Evolutionary conservation across 2,888 invertebrate genomes (phyloP), one percentile per base, ranked within the genome.

Genomic region (Melieria crassipennis): DNA sequence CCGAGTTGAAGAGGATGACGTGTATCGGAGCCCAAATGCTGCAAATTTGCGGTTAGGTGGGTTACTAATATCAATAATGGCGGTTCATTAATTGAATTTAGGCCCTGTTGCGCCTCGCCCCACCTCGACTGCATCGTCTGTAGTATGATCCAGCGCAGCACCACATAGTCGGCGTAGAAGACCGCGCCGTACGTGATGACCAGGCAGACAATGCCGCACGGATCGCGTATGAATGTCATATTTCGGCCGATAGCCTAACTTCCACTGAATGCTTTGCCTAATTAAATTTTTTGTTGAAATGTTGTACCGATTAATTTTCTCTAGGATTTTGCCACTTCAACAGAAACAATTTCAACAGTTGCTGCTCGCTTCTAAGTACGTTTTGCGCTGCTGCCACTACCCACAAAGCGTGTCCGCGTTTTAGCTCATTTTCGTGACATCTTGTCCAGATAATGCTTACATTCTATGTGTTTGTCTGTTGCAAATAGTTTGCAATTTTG

Each of bases 81-180:
- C 6, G 11, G 11, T 62, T 13, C 46, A 60, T 64, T 42, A 43
- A 6, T 55, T 11, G 52, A 7, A 11, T 6, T 57, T 30, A 9
- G 47, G 30, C 7, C 47, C 52, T 47, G 46, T 60, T 11, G 42
- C 13, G 55, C 30, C 43, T 4, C 0, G 5, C 10, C 47, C 11
- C 73, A 94, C 95, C 94, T 94, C 80, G 92, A 90, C 78, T 91
- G 90, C 91, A 95, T 93, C 30, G 93, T 92, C 76, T 94, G 92
- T 74, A 94, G 86, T 75, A 95, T 90, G 76, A 96, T 91, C 93
- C 95, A 95, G 85, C 91, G 88, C 78, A 94, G 89, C 66, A 95
- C 92, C 71, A 94, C 96, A 88, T 95, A 96, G 87, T 95, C 95
- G 46, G 95, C 94, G 84, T 96, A 96, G 79, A 93, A 89, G 57